Percentiles rank a stretch among this genome's conserved stretches.
These are phyloP conservation scores for Orussus abietinus DNA, from an alignment of 1,140 invertebrate species.

Conservation along the genomic window DNA sequence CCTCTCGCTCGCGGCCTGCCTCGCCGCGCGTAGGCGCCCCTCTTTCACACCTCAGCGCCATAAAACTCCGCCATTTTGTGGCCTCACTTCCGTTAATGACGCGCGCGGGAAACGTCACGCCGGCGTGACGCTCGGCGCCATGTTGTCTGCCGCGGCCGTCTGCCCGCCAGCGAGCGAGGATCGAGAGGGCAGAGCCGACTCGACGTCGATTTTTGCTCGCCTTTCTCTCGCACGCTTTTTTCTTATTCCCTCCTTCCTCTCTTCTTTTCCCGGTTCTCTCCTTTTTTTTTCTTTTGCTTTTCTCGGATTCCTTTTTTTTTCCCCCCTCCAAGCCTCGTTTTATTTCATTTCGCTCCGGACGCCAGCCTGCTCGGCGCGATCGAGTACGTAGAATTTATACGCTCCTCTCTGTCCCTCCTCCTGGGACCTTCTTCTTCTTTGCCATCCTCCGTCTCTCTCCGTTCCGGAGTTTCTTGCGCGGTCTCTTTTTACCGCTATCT, in stretches of 20 bases:
- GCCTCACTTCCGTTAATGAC: slow-evolving; percentile 48
- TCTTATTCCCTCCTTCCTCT: slow-evolving; percentile 6
- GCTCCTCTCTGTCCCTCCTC: too few species aligned
- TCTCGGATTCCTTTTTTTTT: too few species aligned
- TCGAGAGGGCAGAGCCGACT: slow-evolving; percentile 11
- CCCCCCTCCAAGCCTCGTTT: too few species aligned
- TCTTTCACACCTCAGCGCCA: slow-evolving; percentile 44
- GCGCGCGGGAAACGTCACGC: slow-evolving; percentile 46
- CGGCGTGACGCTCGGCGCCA: slow-evolving; percentile 42
- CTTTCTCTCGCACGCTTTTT: slow-evolving; percentile 20
- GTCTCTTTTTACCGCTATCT: too few species aligned
- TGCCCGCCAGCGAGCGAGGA: slow-evolving; percentile 47
- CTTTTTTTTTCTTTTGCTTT: too few species aligned
- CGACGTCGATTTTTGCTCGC: slow-evolving; percentile 41
- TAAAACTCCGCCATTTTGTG: slow-evolving; percentile 48
- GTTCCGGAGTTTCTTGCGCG: too few species aligned
- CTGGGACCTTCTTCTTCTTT: too few species aligned
- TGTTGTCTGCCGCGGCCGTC: slow-evolving; percentile 47
- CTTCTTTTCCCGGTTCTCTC: slow-evolving; percentile 1
- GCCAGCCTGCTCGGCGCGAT: too few species aligned
- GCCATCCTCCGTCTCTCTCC: too few species aligned
- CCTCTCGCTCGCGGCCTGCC: slow-evolving; percentile 16
- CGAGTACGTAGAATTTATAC: too few species aligned
- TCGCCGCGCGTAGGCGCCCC: slow-evolving; percentile 25
- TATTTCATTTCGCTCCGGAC: too few species aligned